phyloP scores from a whole-genome alignment of 2,888 invertebrate species.

The Agrotis puta region DNA sequence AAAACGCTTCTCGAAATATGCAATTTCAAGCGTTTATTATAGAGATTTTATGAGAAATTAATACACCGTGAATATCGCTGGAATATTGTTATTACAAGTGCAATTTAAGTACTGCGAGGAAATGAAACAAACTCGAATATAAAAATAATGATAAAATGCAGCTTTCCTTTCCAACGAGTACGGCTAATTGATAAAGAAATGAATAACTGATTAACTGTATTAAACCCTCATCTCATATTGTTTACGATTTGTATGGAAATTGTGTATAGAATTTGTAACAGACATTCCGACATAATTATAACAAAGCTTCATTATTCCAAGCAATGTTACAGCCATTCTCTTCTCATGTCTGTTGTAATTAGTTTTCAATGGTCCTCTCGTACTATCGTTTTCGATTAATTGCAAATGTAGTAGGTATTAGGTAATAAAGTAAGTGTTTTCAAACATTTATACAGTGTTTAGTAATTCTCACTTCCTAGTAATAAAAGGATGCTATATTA shows the following conservation, averaged over 20 bases:
- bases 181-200: neutral
- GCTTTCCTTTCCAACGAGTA: neutral
- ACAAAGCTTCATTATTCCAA: neutral
- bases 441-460: neutral
- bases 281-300: neutral
- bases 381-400: conserved; percentile 19
- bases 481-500: neutral
- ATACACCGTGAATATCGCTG: conserved; percentile 11
- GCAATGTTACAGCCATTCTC: conserved; percentile 17
- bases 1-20: conserved; percentile 6
- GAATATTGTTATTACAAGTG: conserved; percentile 4
- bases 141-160: neutral
- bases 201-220: neutral
- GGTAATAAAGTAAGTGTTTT: neutral
- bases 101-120: neutral
- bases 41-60: conserved; percentile 23
- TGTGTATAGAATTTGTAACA: neutral
- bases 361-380: conserved; percentile 2
- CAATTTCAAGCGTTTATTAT: conserved; percentile 13
- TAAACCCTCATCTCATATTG: conserved; percentile 1
- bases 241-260: conserved; percentile 7
- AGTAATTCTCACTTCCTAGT: conserved; percentile 5
- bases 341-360: conserved; percentile 6
- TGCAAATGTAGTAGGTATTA: neutral
- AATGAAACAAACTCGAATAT: neutral